Evolutionary conservation across 2,797 vertebrate genomes (phyloP).

Genomic region (Galaxias olidus): DNA sequence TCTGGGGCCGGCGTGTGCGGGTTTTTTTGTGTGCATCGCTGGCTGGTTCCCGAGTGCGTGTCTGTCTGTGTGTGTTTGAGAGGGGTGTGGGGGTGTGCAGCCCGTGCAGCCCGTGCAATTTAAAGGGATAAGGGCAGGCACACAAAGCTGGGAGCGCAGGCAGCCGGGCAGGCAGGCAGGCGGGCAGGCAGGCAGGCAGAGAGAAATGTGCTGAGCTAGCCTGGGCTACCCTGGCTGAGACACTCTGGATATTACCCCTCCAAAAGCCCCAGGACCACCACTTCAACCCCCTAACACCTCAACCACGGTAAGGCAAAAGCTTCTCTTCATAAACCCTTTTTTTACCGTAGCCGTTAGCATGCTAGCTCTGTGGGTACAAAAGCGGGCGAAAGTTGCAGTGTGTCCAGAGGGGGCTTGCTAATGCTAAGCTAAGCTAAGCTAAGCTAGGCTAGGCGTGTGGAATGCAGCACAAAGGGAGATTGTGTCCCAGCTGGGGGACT

Average conservation of each 20-base stretch:
- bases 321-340: constrained; percentile 1
- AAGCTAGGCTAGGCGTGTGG: constrained; percentile 67
- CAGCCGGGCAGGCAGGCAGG: constrained; percentile 30
- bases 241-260: constrained; percentile 62
- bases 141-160: constrained; percentile 68
- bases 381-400: constrained; percentile 59
- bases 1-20: constrained; percentile 16
- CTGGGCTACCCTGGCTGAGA: constrained; percentile 49
- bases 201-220: constrained; percentile 77
- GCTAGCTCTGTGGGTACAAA: background rate
- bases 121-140: constrained; percentile 73
- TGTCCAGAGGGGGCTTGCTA: constrained; percentile 54
- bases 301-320: constrained; percentile 69
- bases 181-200: constrained; percentile 28
- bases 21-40: constrained; percentile 35
- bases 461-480: constrained; percentile 77
- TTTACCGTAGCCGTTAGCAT: constrained; percentile 54
- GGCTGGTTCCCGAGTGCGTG: constrained; percentile 34
- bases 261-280: background rate
- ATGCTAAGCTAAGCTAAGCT: constrained; percentile 53
- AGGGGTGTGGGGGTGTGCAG: constrained; percentile 62
- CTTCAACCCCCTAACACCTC: constrained; percentile 41
- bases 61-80: constrained; percentile 39
- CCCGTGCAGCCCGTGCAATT: constrained; percentile 66
- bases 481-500: constrained; percentile 68